These are phyloP conservation scores for Chiloscyllium punctatum DNA, from an alignment of 2,797 vertebrate genomes.

Conservation along the genomic window DNA sequence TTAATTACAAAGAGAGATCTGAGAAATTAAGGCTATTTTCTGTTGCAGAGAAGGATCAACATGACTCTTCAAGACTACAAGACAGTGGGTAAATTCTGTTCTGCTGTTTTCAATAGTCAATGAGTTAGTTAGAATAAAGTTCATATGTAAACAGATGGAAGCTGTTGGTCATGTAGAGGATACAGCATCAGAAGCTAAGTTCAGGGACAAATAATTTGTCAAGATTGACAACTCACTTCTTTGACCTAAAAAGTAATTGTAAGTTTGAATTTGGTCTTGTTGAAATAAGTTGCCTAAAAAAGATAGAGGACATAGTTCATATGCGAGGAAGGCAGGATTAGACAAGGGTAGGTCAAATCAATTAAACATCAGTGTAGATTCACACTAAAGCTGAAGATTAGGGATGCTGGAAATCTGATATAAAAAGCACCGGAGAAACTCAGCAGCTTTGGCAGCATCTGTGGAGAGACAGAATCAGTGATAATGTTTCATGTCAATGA, in stretches of 20 bases:
- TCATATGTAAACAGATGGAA: not conserved
- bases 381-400: not conserved
- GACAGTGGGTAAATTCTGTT: not conserved
- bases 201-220: not conserved
- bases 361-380: not conserved
- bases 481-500: not conserved
- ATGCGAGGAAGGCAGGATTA: not conserved
- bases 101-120: not conserved
- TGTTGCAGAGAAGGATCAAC: not conserved
- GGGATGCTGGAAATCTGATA: not conserved
- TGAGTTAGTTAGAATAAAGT: not conserved
- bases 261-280: not conserved
- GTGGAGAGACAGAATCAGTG: not conserved
- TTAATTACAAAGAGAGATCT: not conserved
- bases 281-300: not conserved
- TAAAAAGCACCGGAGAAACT: not conserved
- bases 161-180: not conserved
- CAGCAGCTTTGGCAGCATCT: not conserved
- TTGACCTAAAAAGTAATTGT: not conserved
- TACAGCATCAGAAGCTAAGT: not conserved
- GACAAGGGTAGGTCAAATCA: not conserved
- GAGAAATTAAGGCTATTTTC: not conserved
- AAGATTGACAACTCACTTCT: not conserved
- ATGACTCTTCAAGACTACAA: not conserved
- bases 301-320: not conserved